Conservation (phyloP, 1,140 invertebrate species). For the Mercenaria mercenaria region DNA sequence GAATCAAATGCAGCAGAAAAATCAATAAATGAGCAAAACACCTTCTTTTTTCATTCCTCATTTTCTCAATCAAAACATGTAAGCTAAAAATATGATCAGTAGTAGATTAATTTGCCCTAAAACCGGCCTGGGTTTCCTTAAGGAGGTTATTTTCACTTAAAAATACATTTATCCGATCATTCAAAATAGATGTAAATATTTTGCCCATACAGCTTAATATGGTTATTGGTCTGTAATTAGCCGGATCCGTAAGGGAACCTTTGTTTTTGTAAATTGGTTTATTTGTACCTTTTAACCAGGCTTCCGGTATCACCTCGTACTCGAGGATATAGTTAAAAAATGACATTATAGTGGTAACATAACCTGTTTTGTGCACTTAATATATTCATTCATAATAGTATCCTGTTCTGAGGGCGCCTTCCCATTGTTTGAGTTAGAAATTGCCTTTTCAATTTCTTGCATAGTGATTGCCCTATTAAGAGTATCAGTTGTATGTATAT, state of each 20-base stretch:
- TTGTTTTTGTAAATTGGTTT: constrained; percentile 65
- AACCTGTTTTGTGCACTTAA: constrained; percentile 12
- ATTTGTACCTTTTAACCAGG: constrained; percentile 55
- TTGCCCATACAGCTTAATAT: constrained; percentile 4
- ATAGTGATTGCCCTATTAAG: neutral
- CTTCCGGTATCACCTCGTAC: constrained; percentile 18
- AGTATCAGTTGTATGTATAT: no score
- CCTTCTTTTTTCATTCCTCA: neutral
- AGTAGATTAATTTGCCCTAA: constrained; percentile 16
- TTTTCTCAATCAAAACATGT: neutral
- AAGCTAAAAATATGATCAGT: constrained; percentile 16
- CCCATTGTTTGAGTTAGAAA: neutral
- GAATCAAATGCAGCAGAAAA: constrained; percentile 16
- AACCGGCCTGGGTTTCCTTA: neutral
- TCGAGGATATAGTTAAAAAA: constrained; percentile 66
- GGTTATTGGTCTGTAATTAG: constrained; percentile 2
- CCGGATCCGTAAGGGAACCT: neutral
- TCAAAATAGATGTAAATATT: constrained; percentile 4
- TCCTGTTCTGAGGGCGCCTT: neutral
- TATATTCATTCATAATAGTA: neutral
- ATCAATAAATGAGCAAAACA: constrained; percentile 16
- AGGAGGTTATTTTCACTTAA: neutral
- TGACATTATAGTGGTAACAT: constrained; percentile 32
- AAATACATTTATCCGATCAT: neutral
- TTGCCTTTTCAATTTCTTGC: neutral